A percentile compares a stretch with the other conserved stretches of the same genome.
Evolutionary conservation across 2,113 vertebrate species (phyloP).

Genomic region (Cheirogaleus medius): DNA sequence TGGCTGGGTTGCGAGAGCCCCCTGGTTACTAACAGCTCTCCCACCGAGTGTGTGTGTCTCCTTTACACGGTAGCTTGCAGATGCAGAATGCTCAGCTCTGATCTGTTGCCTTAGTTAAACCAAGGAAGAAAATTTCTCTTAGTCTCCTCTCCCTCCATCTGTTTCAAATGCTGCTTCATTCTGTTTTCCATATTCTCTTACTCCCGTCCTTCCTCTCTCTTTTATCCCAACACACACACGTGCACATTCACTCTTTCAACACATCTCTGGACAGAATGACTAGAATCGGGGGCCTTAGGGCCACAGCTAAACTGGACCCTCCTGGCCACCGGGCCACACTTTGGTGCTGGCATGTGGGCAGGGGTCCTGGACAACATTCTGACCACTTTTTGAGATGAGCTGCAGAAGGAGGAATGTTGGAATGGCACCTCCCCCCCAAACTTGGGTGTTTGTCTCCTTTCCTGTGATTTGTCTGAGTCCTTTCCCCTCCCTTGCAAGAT

Average conservation of each 20-base stretch:
- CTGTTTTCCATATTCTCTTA: background rate
- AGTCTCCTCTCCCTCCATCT: background rate
- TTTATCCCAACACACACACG: background rate
- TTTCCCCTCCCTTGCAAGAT: background rate
- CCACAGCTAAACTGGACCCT: background rate
- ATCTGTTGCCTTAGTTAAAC: background rate
- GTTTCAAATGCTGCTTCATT: background rate
- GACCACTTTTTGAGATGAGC: background rate
- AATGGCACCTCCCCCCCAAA: background rate
- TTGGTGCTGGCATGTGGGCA: background rate
- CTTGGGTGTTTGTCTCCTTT: background rate
- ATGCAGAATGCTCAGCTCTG: background rate
- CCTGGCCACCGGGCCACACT: background rate
- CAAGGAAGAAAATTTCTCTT: background rate
- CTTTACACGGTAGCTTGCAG: background rate
- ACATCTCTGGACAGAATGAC: background rate
- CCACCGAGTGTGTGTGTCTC: fast-evolving
- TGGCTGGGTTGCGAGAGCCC: background rate
- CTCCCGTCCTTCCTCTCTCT: background rate
- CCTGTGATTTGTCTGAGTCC: background rate
- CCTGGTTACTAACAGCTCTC: background rate
- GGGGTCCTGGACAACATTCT: background rate
- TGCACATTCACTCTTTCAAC: background rate
- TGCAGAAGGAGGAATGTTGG: background rate
- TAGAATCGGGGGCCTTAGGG: background rate